Base-by-base conservation (phyloP, 2,888 invertebrate genomes). In the Drosophila nigricruria region DNA sequence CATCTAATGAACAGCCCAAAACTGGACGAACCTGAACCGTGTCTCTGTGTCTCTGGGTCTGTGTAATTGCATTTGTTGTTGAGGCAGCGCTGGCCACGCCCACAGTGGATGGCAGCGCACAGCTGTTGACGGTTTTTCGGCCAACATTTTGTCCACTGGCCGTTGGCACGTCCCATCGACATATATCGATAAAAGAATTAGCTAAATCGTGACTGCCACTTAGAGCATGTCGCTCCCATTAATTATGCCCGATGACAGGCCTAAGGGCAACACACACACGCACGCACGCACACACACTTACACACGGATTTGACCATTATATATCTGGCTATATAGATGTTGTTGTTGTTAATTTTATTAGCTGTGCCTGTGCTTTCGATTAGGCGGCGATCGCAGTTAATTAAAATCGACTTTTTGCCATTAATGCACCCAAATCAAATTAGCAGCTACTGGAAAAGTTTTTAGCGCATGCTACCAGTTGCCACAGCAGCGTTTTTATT, bases 241-340 rank as follows among this genome's bases (percentile, higher is more conserved):
- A 92, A 91, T 91, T 92, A 91, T 90, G 88, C 32, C 70, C 82
- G 90, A 91, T 91, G 90, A 90, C 84, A 87, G 77, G 84, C 81
- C 80, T 79, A 53, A 20, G 34, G 20, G 25, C 49, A 56, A 23
- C 43, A 43, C 52, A 16, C 23, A 36, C 36, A 61, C 32, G 23
- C 47, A 10, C 30, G 18, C 38, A 40, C 23, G 20, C 56, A n/a
- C 42, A 32, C 45, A 14, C 27, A 9, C 36, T 9, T 49, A 20
- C n/a, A n/a, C n/a, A n/a, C n/a, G n/a, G 34, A 9, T 10, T 27
- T 49, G 47, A 36, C 60, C 30, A 52, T 5, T 20, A 38, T 34
- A 45, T 38, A 40, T n/a, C 57, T 57, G 23, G n/a, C 20, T 40
- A 32, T 45, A 68, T 16, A 30, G 60, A 59, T 65, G 67, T 59